Percentiles rank a stretch among this genome's conserved stretches.
Conservation (phyloP, 2,797 vertebrate species). For the Argentina silus region DNA sequence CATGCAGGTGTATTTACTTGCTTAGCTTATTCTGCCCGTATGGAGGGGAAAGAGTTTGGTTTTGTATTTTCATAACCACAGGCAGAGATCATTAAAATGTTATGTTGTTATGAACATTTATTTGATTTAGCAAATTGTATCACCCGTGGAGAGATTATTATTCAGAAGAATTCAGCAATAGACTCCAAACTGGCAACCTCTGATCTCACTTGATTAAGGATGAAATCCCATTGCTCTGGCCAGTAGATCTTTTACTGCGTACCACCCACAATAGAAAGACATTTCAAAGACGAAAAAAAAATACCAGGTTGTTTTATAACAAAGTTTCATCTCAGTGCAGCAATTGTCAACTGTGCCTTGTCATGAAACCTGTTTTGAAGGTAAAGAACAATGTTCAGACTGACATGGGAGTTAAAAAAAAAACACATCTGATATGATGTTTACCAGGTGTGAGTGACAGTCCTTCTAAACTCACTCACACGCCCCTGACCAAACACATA, state of each 20-base stretch:
- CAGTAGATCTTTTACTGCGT: no score
- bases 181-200: no score
- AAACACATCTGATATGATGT: background rate
- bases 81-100: background rate
- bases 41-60: background rate
- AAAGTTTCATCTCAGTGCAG: background rate
- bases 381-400: background rate
- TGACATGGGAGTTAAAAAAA: background rate
- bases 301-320: no score
- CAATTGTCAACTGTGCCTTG: background rate
- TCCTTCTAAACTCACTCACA: background rate
- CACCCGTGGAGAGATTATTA: no score
- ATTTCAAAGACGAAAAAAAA: no score
- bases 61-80: background rate
- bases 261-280: no score
- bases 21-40: background rate
- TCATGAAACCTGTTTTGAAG: no score
- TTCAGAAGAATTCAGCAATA: no score
- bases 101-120: no score
- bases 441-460: background rate
- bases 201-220: background rate
- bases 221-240: background rate
- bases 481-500: background rate
- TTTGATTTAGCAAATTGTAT: no score
- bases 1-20: conserved; percentile 19